Percentiles rank a stretch among this genome's conserved stretches.
Evolutionary conservation across 2,113 vertebrate species (phyloP).

Genomic region (Macheiramphus alcinus): DNA sequence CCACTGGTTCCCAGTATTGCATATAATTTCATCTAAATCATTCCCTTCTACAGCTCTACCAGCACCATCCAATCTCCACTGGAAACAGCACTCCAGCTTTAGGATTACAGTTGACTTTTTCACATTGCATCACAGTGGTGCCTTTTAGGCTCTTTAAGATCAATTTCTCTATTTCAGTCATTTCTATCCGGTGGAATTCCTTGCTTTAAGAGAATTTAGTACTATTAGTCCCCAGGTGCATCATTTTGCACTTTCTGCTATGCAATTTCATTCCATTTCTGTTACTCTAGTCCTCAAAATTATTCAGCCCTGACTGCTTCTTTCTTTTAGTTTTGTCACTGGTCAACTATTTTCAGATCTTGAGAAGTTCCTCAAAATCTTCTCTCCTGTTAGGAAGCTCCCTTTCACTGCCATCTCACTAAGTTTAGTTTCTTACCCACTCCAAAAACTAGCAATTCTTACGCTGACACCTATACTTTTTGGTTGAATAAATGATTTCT

Average conservation of each 20-base stretch:
- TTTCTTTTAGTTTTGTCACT: background rate
- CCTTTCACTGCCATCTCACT: background rate
- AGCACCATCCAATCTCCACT: background rate
- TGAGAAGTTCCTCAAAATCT: background rate
- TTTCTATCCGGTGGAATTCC: background rate
- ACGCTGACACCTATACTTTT: background rate
- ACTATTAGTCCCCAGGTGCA: background rate
- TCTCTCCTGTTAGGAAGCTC: background rate
- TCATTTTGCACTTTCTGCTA: background rate
- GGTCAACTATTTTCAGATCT: background rate
- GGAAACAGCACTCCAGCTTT: background rate
- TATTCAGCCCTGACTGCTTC: background rate
- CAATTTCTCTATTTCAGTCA: background rate
- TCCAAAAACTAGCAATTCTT: background rate
- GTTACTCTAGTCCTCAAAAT: background rate
- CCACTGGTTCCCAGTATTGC: background rate
- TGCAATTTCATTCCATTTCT: slow-evolving; percentile 24
- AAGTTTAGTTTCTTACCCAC: background rate
- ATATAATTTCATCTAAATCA: background rate
- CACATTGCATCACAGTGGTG: background rate
- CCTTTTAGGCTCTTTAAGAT: background rate
- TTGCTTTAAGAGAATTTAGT: background rate
- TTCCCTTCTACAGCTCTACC: background rate
- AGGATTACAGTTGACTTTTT: background rate
- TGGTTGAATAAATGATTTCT: background rate